Evolutionary conservation across 2,888 invertebrate species (phyloP), one percentile per base, ranked within the genome.

Genomic region (Molorchus minor): DNA sequence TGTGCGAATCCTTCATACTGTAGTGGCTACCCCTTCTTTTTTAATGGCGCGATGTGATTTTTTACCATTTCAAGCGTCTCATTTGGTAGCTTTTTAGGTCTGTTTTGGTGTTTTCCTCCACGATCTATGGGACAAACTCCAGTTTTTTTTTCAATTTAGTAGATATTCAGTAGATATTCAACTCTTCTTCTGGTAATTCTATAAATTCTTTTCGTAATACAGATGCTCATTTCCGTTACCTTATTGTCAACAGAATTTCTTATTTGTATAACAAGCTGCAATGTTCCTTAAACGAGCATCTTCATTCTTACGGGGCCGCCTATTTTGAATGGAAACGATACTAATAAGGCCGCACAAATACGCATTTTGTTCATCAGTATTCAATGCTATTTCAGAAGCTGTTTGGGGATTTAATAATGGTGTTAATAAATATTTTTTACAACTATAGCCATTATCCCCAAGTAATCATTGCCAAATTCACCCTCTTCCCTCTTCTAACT

Each of bases 41-140:
- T 67, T 61, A 69, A 69, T 49, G 67, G 66, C 40, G 56, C 64
- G 38, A 71, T 67, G 44, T 69, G 66, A 17, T 65, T 62, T 29
- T 25, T 25, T 17, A 58, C 41, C 12, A 2, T 21, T 36, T 53
- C 38, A 15, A 29, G 19, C 16, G 45, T 41, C 7, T 51, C 36
- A 35, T 20, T 15, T 13, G 12, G 19, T 35, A 60, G 35, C 40
- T 56, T 55, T 19, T 47, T 20, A 25, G 36, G 43, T 3, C 44
- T 15, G 21, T 49, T 52, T 29, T 56, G 36, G 30, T 56, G 33
- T 38, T 45, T 16, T 19, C 47, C 49, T 43, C 61, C 13, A 21
- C 20, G 40, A 54, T 62, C 63, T 16, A 16, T 40, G 2, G 40
- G 17, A 40, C 5, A 40, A 16, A 40, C 40, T 8, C 7, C 19